A percentile compares a stretch with the other conserved stretches of the same genome.
Evolutionary conservation across 2,888 invertebrate species (phyloP).

Genomic region (Hirtodrosophila cameraria): DNA sequence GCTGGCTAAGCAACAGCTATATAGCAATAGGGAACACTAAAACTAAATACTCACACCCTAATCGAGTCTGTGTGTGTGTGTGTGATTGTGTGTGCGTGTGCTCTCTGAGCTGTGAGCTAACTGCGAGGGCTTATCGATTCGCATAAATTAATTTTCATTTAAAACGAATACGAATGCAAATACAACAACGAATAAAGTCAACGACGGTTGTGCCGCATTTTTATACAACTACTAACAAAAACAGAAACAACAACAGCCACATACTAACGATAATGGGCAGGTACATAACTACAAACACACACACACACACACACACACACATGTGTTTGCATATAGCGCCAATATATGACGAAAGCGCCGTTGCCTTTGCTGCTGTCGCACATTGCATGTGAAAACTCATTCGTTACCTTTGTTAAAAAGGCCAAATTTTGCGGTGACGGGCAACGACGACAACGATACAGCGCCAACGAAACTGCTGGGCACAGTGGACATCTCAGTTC

Average conservation of each 20-base stretch:
- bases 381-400: constrained; percentile 74
- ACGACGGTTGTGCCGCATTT: constrained; percentile 53
- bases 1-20: constrained; percentile 3
- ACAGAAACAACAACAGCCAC: constrained; percentile 26
- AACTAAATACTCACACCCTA: constrained; percentile 22
- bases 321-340: constrained; percentile 56
- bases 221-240: constrained; percentile 35
- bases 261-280: constrained; percentile 54
- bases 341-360: constrained; percentile 68
- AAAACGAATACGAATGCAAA: constrained; percentile 72
- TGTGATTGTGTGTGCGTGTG: constrained; percentile 15
- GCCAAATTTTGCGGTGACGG: constrained; percentile 60
- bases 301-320: constrained; percentile 25
- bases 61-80: neutral
- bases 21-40: constrained; percentile 23
- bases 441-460: constrained; percentile 8
- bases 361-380: constrained; percentile 42
- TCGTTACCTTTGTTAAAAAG: constrained; percentile 67
- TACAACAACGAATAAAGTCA: constrained; percentile 65
- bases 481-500: neutral
- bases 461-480: neutral
- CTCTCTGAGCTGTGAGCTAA: constrained; percentile 17
- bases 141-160: constrained; percentile 78
- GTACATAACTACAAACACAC: constrained; percentile 43
- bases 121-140: constrained; percentile 67